Percentiles rank a stretch among this genome's conserved stretches.
phyloP scores from a whole-genome alignment of 1,140 invertebrate species.

The Ceratoteleas bidentatus region DNA sequence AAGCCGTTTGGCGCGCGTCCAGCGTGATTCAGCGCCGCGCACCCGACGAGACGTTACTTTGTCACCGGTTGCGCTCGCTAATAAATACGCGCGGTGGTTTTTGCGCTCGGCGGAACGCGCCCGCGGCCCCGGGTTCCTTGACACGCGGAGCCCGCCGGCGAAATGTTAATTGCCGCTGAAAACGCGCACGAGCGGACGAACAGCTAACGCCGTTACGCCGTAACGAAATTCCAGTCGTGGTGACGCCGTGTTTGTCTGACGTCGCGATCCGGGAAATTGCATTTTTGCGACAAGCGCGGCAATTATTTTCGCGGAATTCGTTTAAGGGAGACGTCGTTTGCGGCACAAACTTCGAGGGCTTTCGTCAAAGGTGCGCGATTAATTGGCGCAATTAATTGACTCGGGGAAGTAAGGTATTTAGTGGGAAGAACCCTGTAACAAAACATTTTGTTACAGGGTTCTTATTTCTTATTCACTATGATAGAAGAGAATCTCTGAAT shows the following conservation, averaged over 20 bases:
- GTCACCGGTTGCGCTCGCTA: conserved; percentile 33
- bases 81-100: conserved; percentile 49
- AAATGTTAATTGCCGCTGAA: conserved; percentile 26
- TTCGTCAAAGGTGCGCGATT: neutral
- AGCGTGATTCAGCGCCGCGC: conserved; percentile 63
- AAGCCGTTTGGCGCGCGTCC: conserved; percentile 62
- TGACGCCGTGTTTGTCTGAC: conserved; percentile 8
- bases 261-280: conserved; percentile 1
- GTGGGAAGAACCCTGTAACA: too few species aligned
- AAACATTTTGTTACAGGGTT: too few species aligned
- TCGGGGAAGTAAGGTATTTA: too few species aligned
- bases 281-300: neutral
- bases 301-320: conserved; percentile 11
- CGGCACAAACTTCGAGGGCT: neutral
- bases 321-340: neutral
- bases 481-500: too few species aligned
- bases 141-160: neutral
- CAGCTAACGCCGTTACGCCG: conserved; percentile 12
- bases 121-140: conserved; percentile 12
- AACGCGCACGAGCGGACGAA: conserved; percentile 4
- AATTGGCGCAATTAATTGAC: neutral
- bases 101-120: too few species aligned
- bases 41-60: conserved; percentile 52
- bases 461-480: too few species aligned
- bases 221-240: conserved; percentile 33